Evolutionary conservation across 2,797 vertebrate species (phyloP).

Genomic region (Gephyroberyx darwinii): DNA sequence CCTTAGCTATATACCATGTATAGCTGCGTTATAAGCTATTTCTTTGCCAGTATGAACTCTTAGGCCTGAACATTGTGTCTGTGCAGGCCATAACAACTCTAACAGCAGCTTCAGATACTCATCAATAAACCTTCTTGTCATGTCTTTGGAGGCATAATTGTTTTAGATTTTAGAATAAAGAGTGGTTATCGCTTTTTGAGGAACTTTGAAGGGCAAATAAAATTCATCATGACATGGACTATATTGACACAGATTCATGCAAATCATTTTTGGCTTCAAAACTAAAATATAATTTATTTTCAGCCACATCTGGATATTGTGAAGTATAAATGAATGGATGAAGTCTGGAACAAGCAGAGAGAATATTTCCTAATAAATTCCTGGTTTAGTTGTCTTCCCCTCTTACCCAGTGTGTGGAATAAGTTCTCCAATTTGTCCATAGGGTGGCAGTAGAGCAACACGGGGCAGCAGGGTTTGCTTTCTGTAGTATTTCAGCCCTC

Average conservation of each 20-base stretch:
- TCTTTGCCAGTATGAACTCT: constrained; percentile 23
- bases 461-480: not conserved
- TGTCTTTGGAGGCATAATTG: not conserved
- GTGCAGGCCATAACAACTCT: constrained; percentile 8
- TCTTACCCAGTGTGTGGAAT: constrained; percentile 2
- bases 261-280: constrained; percentile 11
- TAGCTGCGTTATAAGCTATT: constrained; percentile 63
- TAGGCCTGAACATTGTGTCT: not conserved
- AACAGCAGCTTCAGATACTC: constrained; percentile 1
- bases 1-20: constrained; percentile 7
- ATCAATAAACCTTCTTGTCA: constrained; percentile 6
- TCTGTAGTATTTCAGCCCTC: not conserved
- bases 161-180: constrained; percentile 28
- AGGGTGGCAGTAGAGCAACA: constrained; percentile 63
- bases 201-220: constrained; percentile 6
- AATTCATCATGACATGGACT: not conserved
- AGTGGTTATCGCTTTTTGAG: constrained; percentile 18
- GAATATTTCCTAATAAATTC: constrained; percentile 3
- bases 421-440: constrained; percentile 38
- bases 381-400: too few relatives aligned
- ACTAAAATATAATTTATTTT: constrained; percentile 9
- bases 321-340: constrained; percentile 4
- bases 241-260: constrained; percentile 9
- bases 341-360: not conserved
- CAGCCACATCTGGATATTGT: not conserved